Evolutionary conservation across 2,888 invertebrate genomes (phyloP).

Genomic region (Leucozona laternaria): DNA sequence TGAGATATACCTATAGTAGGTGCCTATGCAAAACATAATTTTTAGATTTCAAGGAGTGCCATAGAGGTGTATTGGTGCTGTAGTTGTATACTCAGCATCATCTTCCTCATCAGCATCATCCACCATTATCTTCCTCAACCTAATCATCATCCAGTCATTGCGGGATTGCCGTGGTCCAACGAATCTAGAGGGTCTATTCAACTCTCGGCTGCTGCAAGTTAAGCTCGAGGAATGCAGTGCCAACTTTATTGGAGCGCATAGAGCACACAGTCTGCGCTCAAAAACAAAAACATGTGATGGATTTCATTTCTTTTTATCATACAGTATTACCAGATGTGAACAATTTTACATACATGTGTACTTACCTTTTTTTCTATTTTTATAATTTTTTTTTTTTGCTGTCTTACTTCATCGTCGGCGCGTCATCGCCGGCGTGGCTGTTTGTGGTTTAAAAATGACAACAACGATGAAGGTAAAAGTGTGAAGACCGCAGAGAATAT

Average conservation of each 20-base stretch:
- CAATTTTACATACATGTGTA: no score
- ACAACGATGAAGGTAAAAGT: constrained; percentile 62
- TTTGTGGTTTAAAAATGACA: constrained; percentile 44
- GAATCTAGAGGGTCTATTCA: constrained; percentile 59
- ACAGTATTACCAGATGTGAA: constrained; percentile 38
- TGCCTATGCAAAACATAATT: constrained; percentile 40
- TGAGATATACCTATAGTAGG: constrained; percentile 43
- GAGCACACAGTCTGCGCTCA: constrained; percentile 38
- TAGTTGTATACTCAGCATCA: background rate
- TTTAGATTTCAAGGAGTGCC: constrained; percentile 2
- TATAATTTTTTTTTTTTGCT: background rate
- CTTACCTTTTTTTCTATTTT: constrained; percentile 4
- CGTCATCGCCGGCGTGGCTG: constrained; percentile 4
- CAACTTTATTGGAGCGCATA: constrained; percentile 73
- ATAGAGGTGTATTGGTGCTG: background rate
- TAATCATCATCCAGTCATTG: constrained; percentile 31
- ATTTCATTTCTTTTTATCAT: constrained; percentile 59
- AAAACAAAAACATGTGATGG: constrained; percentile 40
- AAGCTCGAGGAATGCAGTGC: constrained; percentile 61
- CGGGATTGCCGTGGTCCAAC: constrained; percentile 14
- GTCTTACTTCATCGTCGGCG: background rate
- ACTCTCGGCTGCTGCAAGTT: constrained; percentile 59
- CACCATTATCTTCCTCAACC: constrained; percentile 20
- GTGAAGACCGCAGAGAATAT: constrained; percentile 55
- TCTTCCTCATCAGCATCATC: background rate